Evolutionary conservation across 2,113 vertebrate genomes (phyloP), one percentile per base, ranked within the genome.

Genomic region (Garra rufa): DNA sequence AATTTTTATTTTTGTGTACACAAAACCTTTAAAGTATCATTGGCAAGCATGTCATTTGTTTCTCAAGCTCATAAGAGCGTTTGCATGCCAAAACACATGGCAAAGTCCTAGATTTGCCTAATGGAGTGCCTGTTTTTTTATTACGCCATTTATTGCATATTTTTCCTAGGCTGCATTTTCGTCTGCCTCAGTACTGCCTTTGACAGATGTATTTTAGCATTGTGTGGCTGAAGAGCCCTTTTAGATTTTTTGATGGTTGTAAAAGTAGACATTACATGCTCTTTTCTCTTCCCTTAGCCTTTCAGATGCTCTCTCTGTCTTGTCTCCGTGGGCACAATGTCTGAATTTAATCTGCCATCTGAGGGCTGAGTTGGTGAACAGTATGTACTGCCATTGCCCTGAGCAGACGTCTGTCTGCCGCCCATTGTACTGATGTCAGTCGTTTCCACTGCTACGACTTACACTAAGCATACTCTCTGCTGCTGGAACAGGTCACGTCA

Each of bases 341-440:
- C 81, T 85, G 85, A 76, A 87, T 85, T 83, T 77, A 87, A 85
- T 76, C 55, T 41, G 57, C 43, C 14, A 59, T 86, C 57, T 85
- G 78, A 83, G 74, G 55, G 67, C 78, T 55, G 55, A 17, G 8
- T 44, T 26, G 63, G 38, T 77, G 26, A 80, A 84, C 63, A 55
- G 43, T 83, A 57, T 65, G 57, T 55, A 57, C 83, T 77, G 86
- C 67, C 73, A 63, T 76, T 30, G 78, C 85, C 71, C 67, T 28
- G 46, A 50, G 78, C 79, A 85, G 82, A 86, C 74, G 52, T 38
- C 85, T 61, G 83, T 87, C 85, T 79, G 85, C 61, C n/a, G 38
- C 48, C 57, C 77, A 50, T n/a, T 50, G 11, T 48, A 19, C 14
- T 67, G 57, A 67, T n/a, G 26, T 30, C 59, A 65, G 43, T 44